phyloP scores from a whole-genome alignment of 1,140 invertebrate genomes.

The Diachasma alloeum region DNA sequence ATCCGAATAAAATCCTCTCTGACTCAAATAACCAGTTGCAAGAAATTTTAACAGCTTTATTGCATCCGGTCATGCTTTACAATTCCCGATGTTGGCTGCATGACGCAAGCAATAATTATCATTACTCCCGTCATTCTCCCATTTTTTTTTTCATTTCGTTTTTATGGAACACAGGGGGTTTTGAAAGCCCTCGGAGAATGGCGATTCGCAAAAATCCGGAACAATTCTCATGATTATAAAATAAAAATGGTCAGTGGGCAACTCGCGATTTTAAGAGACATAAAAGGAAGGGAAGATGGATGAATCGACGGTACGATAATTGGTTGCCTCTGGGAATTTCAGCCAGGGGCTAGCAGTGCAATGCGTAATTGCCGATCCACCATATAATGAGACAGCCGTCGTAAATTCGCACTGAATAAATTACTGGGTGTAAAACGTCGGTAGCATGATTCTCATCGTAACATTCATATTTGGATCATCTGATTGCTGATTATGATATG shows the following conservation, averaged over 20 bases:
- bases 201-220: background rate
- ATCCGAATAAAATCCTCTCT: background rate
- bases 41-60: background rate
- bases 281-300: background rate
- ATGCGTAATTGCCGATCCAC: background rate
- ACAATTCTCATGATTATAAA: slow-evolving; percentile 3
- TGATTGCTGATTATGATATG: background rate
- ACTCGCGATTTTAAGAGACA: background rate
- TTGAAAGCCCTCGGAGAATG: background rate
- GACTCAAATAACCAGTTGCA: background rate
- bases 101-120: slow-evolving; percentile 1
- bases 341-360: background rate
- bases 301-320: background rate
- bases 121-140: background rate
- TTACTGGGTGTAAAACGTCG: slow-evolving; percentile 7
- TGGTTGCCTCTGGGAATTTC: background rate
- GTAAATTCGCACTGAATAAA: slow-evolving; percentile 8
- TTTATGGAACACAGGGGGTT: background rate
- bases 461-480: background rate
- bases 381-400: slow-evolving; percentile 4
- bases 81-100: background rate
- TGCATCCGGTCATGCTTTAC: slow-evolving; percentile 2
- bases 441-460: slow-evolving; percentile 3
- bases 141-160: background rate
- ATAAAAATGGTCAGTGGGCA: background rate